Evolutionary conservation across 2,113 vertebrate species (phyloP), one percentile per base, ranked within the genome.

Genomic region (Lepus americanus): DNA sequence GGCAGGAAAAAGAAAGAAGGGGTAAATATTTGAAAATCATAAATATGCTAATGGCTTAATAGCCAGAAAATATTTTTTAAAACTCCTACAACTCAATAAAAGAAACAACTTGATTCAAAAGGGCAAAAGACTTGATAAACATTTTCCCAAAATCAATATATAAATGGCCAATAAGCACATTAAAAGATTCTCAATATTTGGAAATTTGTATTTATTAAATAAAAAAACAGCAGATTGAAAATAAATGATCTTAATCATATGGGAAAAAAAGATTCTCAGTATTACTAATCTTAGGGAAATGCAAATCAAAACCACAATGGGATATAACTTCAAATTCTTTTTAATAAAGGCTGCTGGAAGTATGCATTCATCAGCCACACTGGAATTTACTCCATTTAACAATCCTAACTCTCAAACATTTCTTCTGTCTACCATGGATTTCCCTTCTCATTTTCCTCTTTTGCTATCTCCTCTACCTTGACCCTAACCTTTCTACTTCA

Each of bases 11-110:
- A 36, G 1, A 85, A 7, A 72, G 20, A 16, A 22, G 44, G 55
- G 64, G 31, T 73, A 94, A 69, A 73, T 44, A 51, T 64, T 5
- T 81, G 33, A 82, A 87, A 74, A 59, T 74, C 76, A 87, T 81
- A 22, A 53, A 85, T 59, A 33, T 90, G 64, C 63, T 53, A 53
- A 25, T 25, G 25, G 29, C 33, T 66, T 81, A 74, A 66, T 36
- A 84, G 70, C 31, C 9, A 69, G 61, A 44, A 67, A 66, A 74
- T 14, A 16, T 33, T 39, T 74, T 51, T 67, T 29, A 25, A 64
- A 80, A 59, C 31, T 55, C 3, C 29, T 39, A n/a, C 17, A 51
- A 51, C n/a, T 94, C 72, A 90, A 63, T 73, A 90, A 63, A 70
- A 29, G 63, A 70, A 72, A 73, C 12, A 44, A n/a, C 44, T 44